Conservation (phyloP, 1,140 invertebrate species). For the Macrocentrus cingulum region DNA sequence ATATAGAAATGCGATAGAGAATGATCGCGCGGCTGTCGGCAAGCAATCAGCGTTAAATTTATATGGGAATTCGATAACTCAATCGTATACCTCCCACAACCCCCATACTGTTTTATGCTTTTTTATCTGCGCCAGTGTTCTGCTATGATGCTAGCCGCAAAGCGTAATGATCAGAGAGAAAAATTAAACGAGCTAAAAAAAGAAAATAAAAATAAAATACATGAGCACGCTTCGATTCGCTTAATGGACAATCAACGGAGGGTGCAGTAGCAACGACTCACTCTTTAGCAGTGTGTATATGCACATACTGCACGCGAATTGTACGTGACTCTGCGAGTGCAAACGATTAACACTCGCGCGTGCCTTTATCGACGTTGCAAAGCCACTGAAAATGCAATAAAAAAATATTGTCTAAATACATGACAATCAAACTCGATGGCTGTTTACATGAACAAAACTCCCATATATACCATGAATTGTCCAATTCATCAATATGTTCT, state of each 20-base stretch:
- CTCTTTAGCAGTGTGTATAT: too few relatives aligned
- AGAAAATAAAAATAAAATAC: constrained; percentile 15
- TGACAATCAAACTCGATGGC: too few relatives aligned
- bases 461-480: too few relatives aligned
- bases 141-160: not conserved
- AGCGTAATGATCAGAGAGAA: constrained; percentile 15
- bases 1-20: too few relatives aligned
- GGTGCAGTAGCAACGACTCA: constrained; percentile 1
- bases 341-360: constrained; percentile 21
- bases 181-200: not conserved
- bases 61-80: constrained; percentile 25
- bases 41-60: constrained; percentile 23
- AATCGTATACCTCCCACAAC: not conserved
- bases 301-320: too few relatives aligned
- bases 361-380: not conserved
- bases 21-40: too few relatives aligned
- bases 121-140: not conserved
- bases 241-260: constrained; percentile 28
- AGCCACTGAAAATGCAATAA: not conserved
- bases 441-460: too few relatives aligned
- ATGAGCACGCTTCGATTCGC: constrained; percentile 17
- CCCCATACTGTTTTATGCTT: too few relatives aligned
- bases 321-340: constrained; percentile 21
- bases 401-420: not conserved
- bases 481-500: too few relatives aligned